Evolutionary conservation across 2,888 invertebrate species (phyloP).

Genomic region (Prenolepis imparis): DNA sequence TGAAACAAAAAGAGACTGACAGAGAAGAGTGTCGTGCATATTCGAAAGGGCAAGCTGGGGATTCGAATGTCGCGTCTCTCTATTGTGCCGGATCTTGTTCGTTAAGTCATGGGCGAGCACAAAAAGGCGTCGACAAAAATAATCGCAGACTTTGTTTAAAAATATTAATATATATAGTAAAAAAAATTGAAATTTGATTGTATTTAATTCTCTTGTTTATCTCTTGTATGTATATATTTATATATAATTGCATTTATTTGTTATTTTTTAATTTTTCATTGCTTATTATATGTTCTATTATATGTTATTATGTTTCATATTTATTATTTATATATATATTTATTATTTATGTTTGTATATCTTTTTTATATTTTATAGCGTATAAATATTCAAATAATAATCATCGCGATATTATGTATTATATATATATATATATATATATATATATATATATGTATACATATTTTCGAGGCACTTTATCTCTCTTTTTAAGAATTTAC

Average conservation of each 20-base stretch:
- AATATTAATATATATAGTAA: background rate
- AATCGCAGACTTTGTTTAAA: background rate
- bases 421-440: background rate
- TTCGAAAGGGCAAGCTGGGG: constrained; percentile 59
- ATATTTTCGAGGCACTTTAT: no score
- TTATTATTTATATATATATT: no score
- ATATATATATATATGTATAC: background rate
- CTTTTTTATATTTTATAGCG: background rate
- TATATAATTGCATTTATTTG: background rate
- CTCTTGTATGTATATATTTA: background rate
- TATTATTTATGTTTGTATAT: background rate
- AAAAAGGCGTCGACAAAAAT: background rate
- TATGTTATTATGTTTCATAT: no score
- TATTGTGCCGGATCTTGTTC: constrained; percentile 47
- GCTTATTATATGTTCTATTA: background rate
- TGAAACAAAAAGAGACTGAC: constrained; percentile 5
- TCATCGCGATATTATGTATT: no score
- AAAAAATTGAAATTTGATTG: background rate
- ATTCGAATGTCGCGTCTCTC: constrained; percentile 63
- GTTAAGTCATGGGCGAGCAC: constrained; percentile 25
- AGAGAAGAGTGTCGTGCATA: constrained; percentile 41
- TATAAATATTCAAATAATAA: no score
- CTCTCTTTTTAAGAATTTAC: background rate
- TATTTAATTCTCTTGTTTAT: background rate
- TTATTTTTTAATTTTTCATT: background rate